A percentile compares a stretch with the other conserved stretches of the same genome.
Evolutionary conservation across 2,888 invertebrate genomes (phyloP).

Genomic region (Drosophila formosana): DNA sequence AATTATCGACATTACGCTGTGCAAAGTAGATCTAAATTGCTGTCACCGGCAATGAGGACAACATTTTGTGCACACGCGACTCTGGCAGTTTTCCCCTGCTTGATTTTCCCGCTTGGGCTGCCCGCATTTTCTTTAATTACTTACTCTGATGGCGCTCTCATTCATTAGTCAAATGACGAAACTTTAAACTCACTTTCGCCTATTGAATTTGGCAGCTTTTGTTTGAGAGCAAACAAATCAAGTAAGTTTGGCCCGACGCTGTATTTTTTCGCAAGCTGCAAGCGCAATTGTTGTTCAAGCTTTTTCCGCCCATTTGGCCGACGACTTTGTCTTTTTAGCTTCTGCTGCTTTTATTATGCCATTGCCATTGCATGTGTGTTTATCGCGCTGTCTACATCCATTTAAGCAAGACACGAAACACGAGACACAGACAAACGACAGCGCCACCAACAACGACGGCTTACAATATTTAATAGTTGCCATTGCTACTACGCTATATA

Average conservation of each 20-base stretch:
- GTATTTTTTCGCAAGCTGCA: no score
- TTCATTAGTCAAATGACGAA: slow-evolving; percentile 4
- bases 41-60: no score
- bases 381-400: slow-evolving; percentile 18
- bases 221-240: neutral
- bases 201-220: neutral
- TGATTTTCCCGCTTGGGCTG: no score
- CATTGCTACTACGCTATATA: slow-evolving; percentile 1
- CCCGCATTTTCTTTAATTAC: neutral
- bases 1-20: no score
- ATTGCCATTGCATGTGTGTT: slow-evolving; percentile 10
- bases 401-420: slow-evolving; percentile 9
- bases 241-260: neutral
- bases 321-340: slow-evolving; percentile 7
- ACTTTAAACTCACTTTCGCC: slow-evolving; percentile 8
- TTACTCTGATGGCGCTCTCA: neutral
- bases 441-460: slow-evolving; percentile 15
- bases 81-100: no score
- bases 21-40: no score
- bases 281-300: neutral
- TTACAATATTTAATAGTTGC: slow-evolving; percentile 32
- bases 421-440: slow-evolving; percentile 26
- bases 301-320: slow-evolving; percentile 11
- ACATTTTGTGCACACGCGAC: no score
- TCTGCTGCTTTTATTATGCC: neutral